phyloP scores from a whole-genome alignment of 2,113 vertebrate species.

The Tichodroma muraria region DNA sequence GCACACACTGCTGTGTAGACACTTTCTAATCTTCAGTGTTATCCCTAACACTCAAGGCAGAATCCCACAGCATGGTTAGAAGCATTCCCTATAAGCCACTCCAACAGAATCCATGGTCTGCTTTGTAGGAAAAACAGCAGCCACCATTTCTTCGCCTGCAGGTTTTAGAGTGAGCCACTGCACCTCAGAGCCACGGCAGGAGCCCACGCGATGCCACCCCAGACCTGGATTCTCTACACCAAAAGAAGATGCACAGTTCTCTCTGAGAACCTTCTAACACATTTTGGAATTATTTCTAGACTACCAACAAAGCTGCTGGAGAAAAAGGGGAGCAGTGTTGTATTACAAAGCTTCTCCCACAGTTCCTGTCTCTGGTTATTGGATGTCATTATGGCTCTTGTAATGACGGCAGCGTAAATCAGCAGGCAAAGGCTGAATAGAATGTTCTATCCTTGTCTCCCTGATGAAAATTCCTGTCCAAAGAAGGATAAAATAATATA shows the following conservation, averaged over 20 bases:
- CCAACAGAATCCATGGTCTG: not conserved
- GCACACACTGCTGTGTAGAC: not conserved
- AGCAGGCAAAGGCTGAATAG: conserved; percentile 19
- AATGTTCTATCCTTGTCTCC: conserved; percentile 40
- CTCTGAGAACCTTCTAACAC: not conserved
- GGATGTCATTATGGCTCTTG: conserved; percentile 32
- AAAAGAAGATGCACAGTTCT: not conserved
- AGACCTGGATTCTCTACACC: not conserved
- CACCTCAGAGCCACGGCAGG: not conserved
- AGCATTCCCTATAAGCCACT: not conserved
- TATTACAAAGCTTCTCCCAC: conserved; percentile 41
- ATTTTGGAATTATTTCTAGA: not conserved
- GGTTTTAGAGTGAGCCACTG: not conserved
- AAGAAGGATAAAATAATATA: conserved; percentile 50
- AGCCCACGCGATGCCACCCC: not conserved
- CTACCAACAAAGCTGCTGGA: conserved; percentile 53
- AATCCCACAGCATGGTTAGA: not conserved
- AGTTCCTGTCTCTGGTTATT: conserved; percentile 42
- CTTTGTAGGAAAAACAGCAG: not conserved
- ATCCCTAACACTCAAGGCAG: not conserved
- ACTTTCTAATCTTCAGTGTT: not conserved
- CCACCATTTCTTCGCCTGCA: not conserved
- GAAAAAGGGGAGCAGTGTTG: not conserved
- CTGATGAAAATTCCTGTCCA: conserved; percentile 44
- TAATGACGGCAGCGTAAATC: conserved; percentile 7